Base-by-base conservation (phyloP, 2,888 invertebrate species). In the Drosophila atripex region DNA sequence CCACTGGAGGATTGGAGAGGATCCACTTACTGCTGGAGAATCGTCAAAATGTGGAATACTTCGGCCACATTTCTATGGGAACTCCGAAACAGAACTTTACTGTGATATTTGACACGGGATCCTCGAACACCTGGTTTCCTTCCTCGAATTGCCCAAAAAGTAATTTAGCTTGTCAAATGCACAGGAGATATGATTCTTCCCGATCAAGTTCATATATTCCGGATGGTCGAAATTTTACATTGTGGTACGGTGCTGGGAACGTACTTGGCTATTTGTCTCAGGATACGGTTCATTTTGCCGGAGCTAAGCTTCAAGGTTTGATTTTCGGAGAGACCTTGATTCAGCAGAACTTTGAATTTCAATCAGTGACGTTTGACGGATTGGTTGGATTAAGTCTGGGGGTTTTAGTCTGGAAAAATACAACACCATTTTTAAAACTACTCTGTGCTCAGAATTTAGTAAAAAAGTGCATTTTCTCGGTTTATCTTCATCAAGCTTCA, bases 21-120 rank as follows among this genome's bases (percentile, higher is more conserved):
- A 41, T 61, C 8, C 39, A 51, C 3, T 5, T 79, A 2, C 9
- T 28, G 6, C 58, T 82, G 6, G 45, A 63, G 3, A 75, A 66
- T 30, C 69, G 68, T 0, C 16, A 60, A 5, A 79, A 75, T 55
- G 3, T 80, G 12, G 80, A 98, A 92, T 99, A 98, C 92, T 98
- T 96, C 92, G 98, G 98, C 12, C 94, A 94, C 2, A 97, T 99
- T 84, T 92, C 94, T 0, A 95, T 99, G 91, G 99, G 99, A 58
- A 95, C 94, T 47, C 99, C 99, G 16, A 95, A 96, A 56, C 99
- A 99, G 92, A 92, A 92, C 3, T 99, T 99, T 92, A 95, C 94
- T 86, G 98, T 99, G 71, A 95, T 99, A 73, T 99, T 99, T 92
- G 99, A 99, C 92, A 99, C 99, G 0, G 99, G 99, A 66, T 99